Percentiles rank a stretch among this genome's conserved stretches.
phyloP scores from a whole-genome alignment of 1,140 invertebrate genomes.

The Pogonognathellus flavescens region DNA sequence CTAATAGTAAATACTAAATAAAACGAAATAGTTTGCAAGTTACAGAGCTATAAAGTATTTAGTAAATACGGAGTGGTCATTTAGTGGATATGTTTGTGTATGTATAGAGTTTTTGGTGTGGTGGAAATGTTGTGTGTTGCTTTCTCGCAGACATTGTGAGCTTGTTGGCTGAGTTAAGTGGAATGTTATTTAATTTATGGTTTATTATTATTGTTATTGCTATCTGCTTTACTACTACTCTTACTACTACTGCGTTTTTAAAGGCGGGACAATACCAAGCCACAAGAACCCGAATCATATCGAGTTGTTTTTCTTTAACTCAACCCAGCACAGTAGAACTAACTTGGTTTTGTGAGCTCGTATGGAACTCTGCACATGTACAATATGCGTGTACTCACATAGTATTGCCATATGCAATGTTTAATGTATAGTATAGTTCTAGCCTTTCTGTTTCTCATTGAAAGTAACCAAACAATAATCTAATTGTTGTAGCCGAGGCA shows the following conservation, averaged over 20 bases:
- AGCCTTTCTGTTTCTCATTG: too few species aligned
- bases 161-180: constrained; percentile 43
- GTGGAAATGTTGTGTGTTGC: neutral
- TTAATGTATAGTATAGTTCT: too few species aligned
- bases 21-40: constrained; percentile 36
- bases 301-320: constrained; percentile 17
- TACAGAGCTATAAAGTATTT: constrained; percentile 30
- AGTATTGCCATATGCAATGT: too few species aligned
- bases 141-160: constrained; percentile 30
- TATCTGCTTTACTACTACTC: constrained; percentile 31
- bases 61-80: constrained; percentile 28
- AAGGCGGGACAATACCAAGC: constrained; percentile 15
- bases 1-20: neutral
- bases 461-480: too few species aligned
- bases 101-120: neutral
- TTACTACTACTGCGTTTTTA: neutral
- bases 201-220: constrained; percentile 51
- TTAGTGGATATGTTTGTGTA: constrained; percentile 30
- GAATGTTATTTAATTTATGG: constrained; percentile 50
- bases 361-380: too few species aligned
- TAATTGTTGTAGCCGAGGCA: neutral
- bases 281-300: constrained; percentile 41
- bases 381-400: too few species aligned
- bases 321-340: neutral
- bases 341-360: too few species aligned